These are phyloP conservation scores for Apodemus sylvaticus DNA, from an alignment of 2,113 vertebrate genomes.

Conservation along the genomic window DNA sequence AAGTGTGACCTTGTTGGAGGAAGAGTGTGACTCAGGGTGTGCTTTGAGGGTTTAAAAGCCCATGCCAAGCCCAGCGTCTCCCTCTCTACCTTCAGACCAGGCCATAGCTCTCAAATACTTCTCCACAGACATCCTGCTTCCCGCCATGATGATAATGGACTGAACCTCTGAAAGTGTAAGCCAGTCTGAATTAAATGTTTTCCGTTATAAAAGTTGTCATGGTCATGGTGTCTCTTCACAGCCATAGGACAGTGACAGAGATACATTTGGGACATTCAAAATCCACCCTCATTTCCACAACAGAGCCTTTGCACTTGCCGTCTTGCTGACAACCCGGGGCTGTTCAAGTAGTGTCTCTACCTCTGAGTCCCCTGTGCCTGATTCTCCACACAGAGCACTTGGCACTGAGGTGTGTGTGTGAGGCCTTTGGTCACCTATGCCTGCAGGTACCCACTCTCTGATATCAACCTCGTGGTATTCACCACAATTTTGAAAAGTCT, in stretches of 20 bases:
- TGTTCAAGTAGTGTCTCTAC: neutral
- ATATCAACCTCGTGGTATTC: neutral
- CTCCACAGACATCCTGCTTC: neutral
- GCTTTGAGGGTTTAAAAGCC: neutral
- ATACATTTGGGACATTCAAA: neutral
- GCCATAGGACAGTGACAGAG: neutral
- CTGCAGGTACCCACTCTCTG: neutral
- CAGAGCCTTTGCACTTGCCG: neutral
- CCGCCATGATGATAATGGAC: neutral
- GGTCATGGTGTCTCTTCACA: neutral
- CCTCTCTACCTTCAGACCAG: neutral
- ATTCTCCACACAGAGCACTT: neutral
- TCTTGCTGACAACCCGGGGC: neutral
- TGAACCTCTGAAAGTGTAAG: neutral
- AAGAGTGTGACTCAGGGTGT: neutral
- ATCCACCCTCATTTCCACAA: neutral
- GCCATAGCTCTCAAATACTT: neutral
- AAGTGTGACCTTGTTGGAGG: neutral
- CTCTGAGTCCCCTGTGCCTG: neutral
- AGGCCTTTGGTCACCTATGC: neutral
- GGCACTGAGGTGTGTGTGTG: no score
- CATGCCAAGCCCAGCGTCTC: neutral
- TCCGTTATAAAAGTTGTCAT: neutral
- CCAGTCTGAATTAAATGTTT: neutral
- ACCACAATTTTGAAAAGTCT: slow-evolving; percentile 2